Evolutionary conservation across 2,888 invertebrate genomes (phyloP).

Genomic region (Belgica antarctica): DNA sequence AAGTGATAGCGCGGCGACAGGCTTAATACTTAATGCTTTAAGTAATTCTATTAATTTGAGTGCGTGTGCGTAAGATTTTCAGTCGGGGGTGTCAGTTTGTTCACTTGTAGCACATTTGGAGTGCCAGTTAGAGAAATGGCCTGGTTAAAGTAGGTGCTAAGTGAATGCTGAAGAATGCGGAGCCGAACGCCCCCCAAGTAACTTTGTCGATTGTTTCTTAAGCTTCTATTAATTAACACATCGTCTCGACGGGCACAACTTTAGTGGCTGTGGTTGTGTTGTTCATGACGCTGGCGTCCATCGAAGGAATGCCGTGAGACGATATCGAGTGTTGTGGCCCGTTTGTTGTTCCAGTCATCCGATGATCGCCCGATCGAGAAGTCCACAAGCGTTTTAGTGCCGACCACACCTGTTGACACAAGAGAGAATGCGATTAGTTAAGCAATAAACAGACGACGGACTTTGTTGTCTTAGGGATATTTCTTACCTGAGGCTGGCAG

Average conservation of each 20-base stretch:
- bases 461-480: slow-evolving; percentile 44
- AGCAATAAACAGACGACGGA: slow-evolving; percentile 44
- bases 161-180: neutral
- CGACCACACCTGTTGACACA: slow-evolving; percentile 59
- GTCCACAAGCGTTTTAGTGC: slow-evolving; percentile 67
- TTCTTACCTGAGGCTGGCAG: slow-evolving; percentile 76
- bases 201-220: neutral
- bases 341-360: slow-evolving; percentile 59
- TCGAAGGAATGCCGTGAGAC: slow-evolving; percentile 78
- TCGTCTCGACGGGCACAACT: slow-evolving; percentile 61
- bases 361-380: slow-evolving; percentile 57
- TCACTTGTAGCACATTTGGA: neutral
- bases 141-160: too few relatives aligned
- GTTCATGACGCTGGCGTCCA: slow-evolving; percentile 73
- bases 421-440: too few relatives aligned
- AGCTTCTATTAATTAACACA: slow-evolving; percentile 56
- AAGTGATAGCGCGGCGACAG: neutral
- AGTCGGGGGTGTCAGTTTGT: neutral
- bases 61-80: neutral
- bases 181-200: neutral
- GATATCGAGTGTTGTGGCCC: slow-evolving; percentile 70
- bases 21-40: slow-evolving; percentile 23
- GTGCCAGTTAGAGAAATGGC: too few relatives aligned
- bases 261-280: slow-evolving; percentile 59
- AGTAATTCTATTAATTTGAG: slow-evolving; percentile 6